Conservation (phyloP, 2,888 invertebrate species). For the Lamellibrachia satsuma region DNA sequence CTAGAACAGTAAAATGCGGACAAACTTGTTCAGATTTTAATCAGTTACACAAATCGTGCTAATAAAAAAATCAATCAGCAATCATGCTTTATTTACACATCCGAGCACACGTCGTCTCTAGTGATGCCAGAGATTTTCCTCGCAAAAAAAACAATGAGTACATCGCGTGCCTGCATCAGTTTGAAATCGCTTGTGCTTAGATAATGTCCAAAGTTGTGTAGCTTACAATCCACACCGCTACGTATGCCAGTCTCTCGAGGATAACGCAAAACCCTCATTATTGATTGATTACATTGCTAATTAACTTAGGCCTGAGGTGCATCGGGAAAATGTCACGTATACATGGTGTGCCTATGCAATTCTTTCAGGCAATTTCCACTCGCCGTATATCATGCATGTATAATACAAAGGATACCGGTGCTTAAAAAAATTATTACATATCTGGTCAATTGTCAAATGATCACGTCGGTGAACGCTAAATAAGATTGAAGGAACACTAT, state of each 20-base stretch:
- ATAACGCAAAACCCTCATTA: background rate
- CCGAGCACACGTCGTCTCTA: background rate
- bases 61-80: background rate
- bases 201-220: background rate
- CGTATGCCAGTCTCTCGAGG: background rate
- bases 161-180: background rate
- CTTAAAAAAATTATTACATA: background rate
- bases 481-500: background rate
- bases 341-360: background rate
- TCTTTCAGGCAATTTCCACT: background rate
- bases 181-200: background rate
- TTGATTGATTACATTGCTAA: conserved; percentile 3
- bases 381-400: background rate
- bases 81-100: background rate
- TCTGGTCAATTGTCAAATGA: background rate
- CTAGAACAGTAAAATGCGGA: background rate
- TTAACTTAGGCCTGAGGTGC: background rate
- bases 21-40: background rate
- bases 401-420: background rate
- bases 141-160: background rate
- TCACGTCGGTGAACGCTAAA: conserved; percentile 3
- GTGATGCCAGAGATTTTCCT: background rate
- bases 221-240: background rate
- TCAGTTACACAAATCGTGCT: background rate
- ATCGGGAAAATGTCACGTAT: background rate